Evolutionary conservation across 2,888 invertebrate species (phyloP), one percentile per base, ranked within the genome.

Genomic region (Mesorhabditis spiculigera): DNA sequence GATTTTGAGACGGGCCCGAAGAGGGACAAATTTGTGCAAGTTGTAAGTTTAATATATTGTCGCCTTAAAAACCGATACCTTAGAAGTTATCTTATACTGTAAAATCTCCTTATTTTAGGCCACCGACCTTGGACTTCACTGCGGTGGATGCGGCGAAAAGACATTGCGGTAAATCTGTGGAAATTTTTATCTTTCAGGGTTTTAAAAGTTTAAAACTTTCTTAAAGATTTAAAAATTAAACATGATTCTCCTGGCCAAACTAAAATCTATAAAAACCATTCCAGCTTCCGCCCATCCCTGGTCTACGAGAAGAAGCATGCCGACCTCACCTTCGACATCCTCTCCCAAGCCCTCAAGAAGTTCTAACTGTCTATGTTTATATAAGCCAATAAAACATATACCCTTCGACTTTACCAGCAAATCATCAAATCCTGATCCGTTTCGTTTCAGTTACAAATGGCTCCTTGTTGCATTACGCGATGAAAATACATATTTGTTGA

Each of bases 301-400:
- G 91, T 92, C 70, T 95, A 95, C 87, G 90, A 91, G 83, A 90
- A 91, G 76, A 90, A 91, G 74, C 97, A 97, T 86, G 93, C 92
- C 3, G 91, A 93, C 82, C 91, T 95, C 78, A 93, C 95, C 87
- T 89, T 96, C 79, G 93, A 94, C 81, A 90, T 89, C 69, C 90
- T 98, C 58, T 79, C 86, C 68, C 78, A 84, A 63, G 83, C 86
- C 4, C 78, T 87, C 72, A 82, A 81, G 66, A 72, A 75, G 69
- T 43, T 80, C 41, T 80, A 72, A 77, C 28, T 28, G 28, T 28
- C 28, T 28, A 28, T 28, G 28, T 28, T 28, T 28, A 28, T 28
- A 28, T 28, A 28, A 28, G 3, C 28, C 28, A 28, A 28, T 28
- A 28, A 28, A 28, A 28, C 28, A 28, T 28, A 28, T 28, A 28